phyloP scores from a whole-genome alignment of 2,888 invertebrate genomes.

The Nematopogon swammerdamellus region DNA sequence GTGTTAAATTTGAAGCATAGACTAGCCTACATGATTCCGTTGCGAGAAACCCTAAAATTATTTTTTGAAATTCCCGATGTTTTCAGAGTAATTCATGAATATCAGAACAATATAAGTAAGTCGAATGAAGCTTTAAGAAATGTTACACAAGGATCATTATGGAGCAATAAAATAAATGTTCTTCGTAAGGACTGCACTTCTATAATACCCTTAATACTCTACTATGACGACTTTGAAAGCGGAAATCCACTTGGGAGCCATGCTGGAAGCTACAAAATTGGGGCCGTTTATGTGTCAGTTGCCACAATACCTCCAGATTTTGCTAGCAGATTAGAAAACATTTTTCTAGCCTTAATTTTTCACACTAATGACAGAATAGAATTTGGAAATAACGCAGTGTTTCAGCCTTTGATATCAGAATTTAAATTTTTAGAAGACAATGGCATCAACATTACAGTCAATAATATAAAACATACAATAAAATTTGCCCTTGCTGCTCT shows the following conservation, averaged over 20 bases:
- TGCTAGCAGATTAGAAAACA: conserved; percentile 11
- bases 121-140: conserved; percentile 4
- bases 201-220: conserved; percentile 13
- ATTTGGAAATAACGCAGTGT: conserved; percentile 11
- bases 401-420: conserved; percentile 11
- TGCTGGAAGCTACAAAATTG: conserved; percentile 15
- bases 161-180: conserved; percentile 5
- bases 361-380: conserved; percentile 9
- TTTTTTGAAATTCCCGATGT: no score
- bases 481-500: conserved; percentile 13
- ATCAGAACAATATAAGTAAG: no score
- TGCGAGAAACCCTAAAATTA: no score
- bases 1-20: no score
- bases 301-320: conserved; percentile 14
- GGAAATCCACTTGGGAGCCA: conserved; percentile 17
- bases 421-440: conserved; percentile 5
- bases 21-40: no score
- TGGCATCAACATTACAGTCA: conserved; percentile 5
- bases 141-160: conserved; percentile 8
- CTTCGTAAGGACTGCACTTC: conserved; percentile 6
- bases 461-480: background rate
- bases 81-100: no score
- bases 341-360: conserved; percentile 11
- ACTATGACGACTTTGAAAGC: conserved; percentile 16
- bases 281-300: conserved; percentile 15